Base-by-base conservation (phyloP, 2,888 invertebrate species). In the Anticlea derivata region DNA sequence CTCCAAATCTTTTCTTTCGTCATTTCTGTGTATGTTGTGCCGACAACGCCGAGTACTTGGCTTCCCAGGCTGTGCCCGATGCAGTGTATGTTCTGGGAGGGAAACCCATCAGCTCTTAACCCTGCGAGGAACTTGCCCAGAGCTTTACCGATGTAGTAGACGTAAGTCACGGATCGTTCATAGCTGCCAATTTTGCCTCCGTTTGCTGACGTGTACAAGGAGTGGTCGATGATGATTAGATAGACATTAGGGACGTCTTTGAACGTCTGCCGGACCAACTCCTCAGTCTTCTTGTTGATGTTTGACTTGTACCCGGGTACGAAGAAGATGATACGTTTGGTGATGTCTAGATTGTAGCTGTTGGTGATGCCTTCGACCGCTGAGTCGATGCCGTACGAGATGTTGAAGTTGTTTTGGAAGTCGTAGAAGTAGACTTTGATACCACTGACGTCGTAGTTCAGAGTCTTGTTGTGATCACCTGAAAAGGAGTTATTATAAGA, bases 301-400 rank as follows among this genome's bases (percentile, higher is more conserved):
- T 87, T 78, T 0, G 88, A 84, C 57, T 87, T 88, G 66, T 87
- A 89, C 1, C 89, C 89, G 0, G 89, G 86, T 0, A 86, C 86
- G 63, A 86, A 88, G 61, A 89, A 78, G 31, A 87, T 76, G 0
- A 89, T 68, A n/a, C 77, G 77, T 30, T 71, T 78, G 0, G 80
- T 69, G 1, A 82, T 52, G 41, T 89, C 88, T 0, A 89, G 57
- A 46, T 84, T 86, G 59, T 86, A 84, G 5, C 59, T 58, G 1
- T 60, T 55, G 1, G 76, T 79, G 47, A 90, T 70, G 0, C 75
- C 75, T 29, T 78, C 71, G 0, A 70, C 73, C 0, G 86, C 87
- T 0, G 58, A 61, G 10, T 80, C 73, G 10, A 88, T 80, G 0
- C 74, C 78, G 37, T 70, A 83, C 1, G 72, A 74, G 5, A 81